phyloP scores from a whole-genome alignment of 1,140 invertebrate species.

The Drosophila ogumai region DNA sequence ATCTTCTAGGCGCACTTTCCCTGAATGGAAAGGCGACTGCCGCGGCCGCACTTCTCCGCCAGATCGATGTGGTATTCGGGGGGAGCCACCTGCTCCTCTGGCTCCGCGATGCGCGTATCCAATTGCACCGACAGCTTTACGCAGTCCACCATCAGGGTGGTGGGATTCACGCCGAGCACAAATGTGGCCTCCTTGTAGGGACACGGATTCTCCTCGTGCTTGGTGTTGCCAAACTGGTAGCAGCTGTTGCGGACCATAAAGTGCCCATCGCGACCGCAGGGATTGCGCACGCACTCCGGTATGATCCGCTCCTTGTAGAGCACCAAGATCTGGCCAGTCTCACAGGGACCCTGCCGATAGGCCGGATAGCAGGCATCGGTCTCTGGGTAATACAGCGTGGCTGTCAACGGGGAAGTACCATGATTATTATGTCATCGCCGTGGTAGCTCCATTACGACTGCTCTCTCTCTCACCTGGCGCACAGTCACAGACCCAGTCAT shows the following conservation, averaged over 20 bases:
- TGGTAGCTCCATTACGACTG: constrained; percentile 6
- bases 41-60: constrained; percentile 69
- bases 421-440: constrained; percentile 61
- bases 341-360: constrained; percentile 88
- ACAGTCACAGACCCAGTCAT: constrained; percentile 89
- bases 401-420: constrained; percentile 73
- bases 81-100: constrained; percentile 22
- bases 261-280: constrained; percentile 86
- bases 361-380: constrained; percentile 87
- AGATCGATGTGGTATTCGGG: constrained; percentile 64
- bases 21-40: constrained; percentile 56
- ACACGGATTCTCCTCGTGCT: constrained; percentile 51
- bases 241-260: constrained; percentile 86
- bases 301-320: constrained; percentile 85
- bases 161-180: constrained; percentile 86
- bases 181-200: constrained; percentile 84
- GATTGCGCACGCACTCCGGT: constrained; percentile 87
- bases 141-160: constrained; percentile 85
- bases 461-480: constrained; percentile 85
- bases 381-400: constrained; percentile 87
- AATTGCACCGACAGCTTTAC: constrained; percentile 76
- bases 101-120: constrained; percentile 65
- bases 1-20: constrained; percentile 42
- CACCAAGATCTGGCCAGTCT: constrained; percentile 86
- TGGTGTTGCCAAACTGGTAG: constrained; percentile 83